Base-by-base conservation (phyloP, 1,140 invertebrate genomes). In the Bombus superbus region DNA sequence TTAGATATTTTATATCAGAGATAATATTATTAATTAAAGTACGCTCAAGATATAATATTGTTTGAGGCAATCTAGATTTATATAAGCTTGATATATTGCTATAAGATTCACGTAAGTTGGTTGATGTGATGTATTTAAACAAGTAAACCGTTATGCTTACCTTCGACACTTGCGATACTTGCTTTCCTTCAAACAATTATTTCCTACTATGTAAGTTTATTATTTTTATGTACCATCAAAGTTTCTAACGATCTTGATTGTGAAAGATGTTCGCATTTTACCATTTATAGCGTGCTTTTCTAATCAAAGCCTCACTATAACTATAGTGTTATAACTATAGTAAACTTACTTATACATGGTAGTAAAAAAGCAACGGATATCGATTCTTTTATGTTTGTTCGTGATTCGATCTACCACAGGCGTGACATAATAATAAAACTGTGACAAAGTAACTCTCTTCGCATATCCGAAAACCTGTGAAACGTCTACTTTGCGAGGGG, bases 401-500 rank as follows among this genome's bases (percentile, higher is more conserved):
- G 18, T 53, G 18, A 6, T 53, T 8, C 47, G 1, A 53, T 53
- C 18, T 22, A 53, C 18, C 5, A 53, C 18, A 22, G 5, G 18
- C 8, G 47, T 22, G 18, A 47, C 5, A 47, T n/a, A n/a, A n/a
- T 47, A 47, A 47, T 28, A 57, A 57, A 57, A 57, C 8, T 15
- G 4, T 47, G 44, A 47, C 38, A 25, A 47, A 42, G 42, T 32
- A 32, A 73, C n/a, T 28, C 42, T 44, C 1, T 32, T 2, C n/a
- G 25, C 5, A 11, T 4, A 15, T 25, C 15, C 11, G 25, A 40
- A 66, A 83, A 66, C 47, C 32, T 3, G 38, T 2, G 10, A 13
- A 18, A 40, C 42, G 6, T 38, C 13, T 11, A 13, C 5, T n/a
- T n/a, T 11, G 40, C 44, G 77, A 89, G 74, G 87, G 86, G 86